Percentiles rank a stretch among this genome's conserved stretches.
These are phyloP conservation scores for Alauda arvensis DNA, from an alignment of 2,797 vertebrate genomes.

Conservation along the genomic window DNA sequence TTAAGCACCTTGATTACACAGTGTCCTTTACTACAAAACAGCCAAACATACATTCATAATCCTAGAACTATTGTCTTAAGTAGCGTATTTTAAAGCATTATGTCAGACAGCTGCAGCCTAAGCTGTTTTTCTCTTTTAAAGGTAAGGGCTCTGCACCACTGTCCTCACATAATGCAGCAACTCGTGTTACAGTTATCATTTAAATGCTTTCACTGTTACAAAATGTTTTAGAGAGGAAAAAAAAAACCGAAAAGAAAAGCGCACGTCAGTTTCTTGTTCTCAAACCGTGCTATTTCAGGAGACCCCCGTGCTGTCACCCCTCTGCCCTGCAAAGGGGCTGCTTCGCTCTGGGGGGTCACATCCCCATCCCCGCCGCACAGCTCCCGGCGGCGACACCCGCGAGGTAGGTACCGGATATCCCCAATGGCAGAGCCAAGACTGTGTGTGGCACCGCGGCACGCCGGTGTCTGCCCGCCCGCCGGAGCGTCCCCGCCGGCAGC, in stretches of 20 bases:
- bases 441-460: not conserved
- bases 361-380: not conserved
- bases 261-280: conserved; percentile 54
- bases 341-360: not conserved
- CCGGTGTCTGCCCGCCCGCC: not conserved
- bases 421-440: not conserved
- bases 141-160: not conserved
- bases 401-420: conserved; percentile 24
- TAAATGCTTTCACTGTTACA: conserved; percentile 73
- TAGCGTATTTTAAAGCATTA: conserved; percentile 62
- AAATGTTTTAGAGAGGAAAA: not conserved
- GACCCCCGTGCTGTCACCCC: conserved; percentile 32
- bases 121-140: conserved; percentile 32
- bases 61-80: conserved; percentile 60
- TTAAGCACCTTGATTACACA: conserved; percentile 74
- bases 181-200: conserved; percentile 52
- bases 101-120: conserved; percentile 39
- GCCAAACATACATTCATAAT: conserved; percentile 69
- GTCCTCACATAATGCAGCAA: conserved; percentile 33
- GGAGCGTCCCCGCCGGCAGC: not conserved
- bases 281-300: conserved; percentile 51
- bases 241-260: not conserved
- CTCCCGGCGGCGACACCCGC: not conserved
- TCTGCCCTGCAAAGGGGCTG: conserved; percentile 50
- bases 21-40: conserved; percentile 72